These are phyloP conservation scores for Meteorus colon DNA, from an alignment of 2,888 invertebrate genomes.

Conservation along the genomic window DNA sequence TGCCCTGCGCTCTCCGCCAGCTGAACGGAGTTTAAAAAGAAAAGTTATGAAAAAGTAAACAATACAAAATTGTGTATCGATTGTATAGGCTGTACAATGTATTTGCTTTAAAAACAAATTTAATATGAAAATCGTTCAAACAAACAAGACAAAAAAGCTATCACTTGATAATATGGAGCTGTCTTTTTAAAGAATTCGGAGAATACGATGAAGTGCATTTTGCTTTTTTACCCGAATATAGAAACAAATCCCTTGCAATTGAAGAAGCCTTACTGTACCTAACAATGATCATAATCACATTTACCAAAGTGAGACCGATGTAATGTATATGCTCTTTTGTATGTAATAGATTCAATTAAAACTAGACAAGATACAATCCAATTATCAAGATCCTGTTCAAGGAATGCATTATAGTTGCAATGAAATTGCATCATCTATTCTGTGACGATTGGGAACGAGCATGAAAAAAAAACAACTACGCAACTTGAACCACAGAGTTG, in stretches of 20 bases:
- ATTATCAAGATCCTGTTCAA: constrained; percentile 6
- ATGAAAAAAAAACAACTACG: constrained; percentile 36
- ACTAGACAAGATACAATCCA: constrained; percentile 32
- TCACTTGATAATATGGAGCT: constrained; percentile 49
- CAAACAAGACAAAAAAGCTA: constrained; percentile 45
- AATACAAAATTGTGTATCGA: constrained; percentile 53
- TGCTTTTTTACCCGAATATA: constrained; percentile 49
- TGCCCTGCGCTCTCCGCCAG: constrained; percentile 65
- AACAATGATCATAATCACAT: constrained; percentile 2
- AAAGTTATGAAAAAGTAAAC: constrained; percentile 40
- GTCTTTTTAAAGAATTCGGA: constrained; percentile 48
- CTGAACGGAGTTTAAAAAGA: constrained; percentile 51
- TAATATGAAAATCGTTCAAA: constrained; percentile 56
- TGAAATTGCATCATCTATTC: constrained; percentile 62
- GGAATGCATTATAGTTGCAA: constrained; percentile 56
- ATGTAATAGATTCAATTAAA: constrained; percentile 42
- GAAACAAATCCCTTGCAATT: constrained; percentile 48
- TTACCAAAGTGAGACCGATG: not conserved
- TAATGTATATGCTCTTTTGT: constrained; percentile 10
- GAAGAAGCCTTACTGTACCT: constrained; percentile 46
- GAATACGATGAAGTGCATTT: constrained; percentile 52
- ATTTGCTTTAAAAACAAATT: constrained; percentile 60
- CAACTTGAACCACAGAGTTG: constrained; percentile 54
- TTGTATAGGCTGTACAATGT: constrained; percentile 70
- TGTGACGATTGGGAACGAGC: constrained; percentile 50